These are phyloP conservation scores for Drosophila pruinosa DNA, from an alignment of 1,140 invertebrate genomes.

Conservation along the genomic window DNA sequence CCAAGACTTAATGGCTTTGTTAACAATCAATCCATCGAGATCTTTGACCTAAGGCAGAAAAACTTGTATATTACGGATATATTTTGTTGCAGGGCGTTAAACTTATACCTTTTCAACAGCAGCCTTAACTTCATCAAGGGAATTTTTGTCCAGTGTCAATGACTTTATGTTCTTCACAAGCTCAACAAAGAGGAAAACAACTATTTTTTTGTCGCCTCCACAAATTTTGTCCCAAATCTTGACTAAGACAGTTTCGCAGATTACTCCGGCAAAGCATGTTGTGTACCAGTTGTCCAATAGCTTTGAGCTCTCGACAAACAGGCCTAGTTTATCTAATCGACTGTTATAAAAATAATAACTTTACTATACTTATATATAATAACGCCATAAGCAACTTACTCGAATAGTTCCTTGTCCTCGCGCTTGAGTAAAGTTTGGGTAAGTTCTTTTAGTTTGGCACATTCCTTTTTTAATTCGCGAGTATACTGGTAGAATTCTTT, in stretches of 20 bases:
- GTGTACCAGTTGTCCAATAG: slow-evolving; percentile 90
- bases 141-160: slow-evolving; percentile 49
- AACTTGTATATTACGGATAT: background rate
- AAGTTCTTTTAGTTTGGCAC: slow-evolving; percentile 86
- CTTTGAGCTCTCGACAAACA: slow-evolving; percentile 84
- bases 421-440: slow-evolving; percentile 87
- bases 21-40: slow-evolving; percentile 85
- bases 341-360: slow-evolving; percentile 65
- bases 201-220: slow-evolving; percentile 91
- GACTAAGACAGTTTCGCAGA: slow-evolving; percentile 89
- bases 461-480: slow-evolving; percentile 86
- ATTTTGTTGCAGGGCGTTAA: no score
- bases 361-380: no score
- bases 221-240: slow-evolving; percentile 95
- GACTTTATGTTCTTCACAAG: slow-evolving; percentile 86
- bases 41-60: slow-evolving; percentile 61
- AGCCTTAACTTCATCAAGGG: slow-evolving; percentile 54
- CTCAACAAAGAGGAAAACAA: slow-evolving; percentile 90
- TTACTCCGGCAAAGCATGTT: slow-evolving; percentile 90
- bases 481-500: slow-evolving; percentile 88
- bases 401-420: slow-evolving; percentile 88
- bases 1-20: slow-evolving; percentile 89
- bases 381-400: slow-evolving; percentile 65
- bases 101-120: slow-evolving; percentile 64
- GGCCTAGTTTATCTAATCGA: slow-evolving; percentile 84